A percentile compares a stretch with the other conserved stretches of the same genome.
phyloP scores from a whole-genome alignment of 2,888 invertebrate species.

The Pterobdella sp. region DNA sequence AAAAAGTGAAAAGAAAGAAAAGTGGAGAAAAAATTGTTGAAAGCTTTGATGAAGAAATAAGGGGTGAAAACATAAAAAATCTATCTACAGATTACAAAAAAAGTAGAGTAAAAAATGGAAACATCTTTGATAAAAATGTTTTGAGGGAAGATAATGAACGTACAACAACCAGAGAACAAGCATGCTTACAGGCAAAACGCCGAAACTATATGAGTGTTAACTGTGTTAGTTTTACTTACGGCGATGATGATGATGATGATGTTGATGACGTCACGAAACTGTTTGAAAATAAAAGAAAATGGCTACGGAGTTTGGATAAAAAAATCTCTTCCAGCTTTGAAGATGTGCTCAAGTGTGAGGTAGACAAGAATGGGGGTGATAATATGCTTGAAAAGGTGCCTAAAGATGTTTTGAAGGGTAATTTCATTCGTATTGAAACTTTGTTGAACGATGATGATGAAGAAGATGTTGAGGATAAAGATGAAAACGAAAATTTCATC shows the following conservation, averaged over 20 bases:
- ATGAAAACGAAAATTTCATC: background rate
- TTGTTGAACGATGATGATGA: conserved; percentile 15
- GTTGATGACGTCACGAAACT: too few relatives aligned
- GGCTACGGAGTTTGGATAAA: too few relatives aligned
- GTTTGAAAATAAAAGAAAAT: too few relatives aligned
- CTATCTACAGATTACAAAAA: background rate
- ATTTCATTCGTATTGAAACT: background rate
- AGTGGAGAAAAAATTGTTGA: background rate
- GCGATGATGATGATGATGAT: conserved; percentile 10
- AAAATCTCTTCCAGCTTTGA: too few relatives aligned
- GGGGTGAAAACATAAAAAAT: background rate
- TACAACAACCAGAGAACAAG: background rate
- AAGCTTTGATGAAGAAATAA: background rate
- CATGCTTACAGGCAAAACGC: background rate
- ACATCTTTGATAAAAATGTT: background rate
- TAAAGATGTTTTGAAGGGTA: too few relatives aligned
- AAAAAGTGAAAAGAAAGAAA: background rate
- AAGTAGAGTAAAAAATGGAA: background rate
- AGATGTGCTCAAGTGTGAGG: too few relatives aligned
- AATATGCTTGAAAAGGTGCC: background rate
- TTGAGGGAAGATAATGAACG: background rate
- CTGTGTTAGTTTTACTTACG: conserved; percentile 2
- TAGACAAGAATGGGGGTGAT: background rate
- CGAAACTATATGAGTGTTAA: background rate
- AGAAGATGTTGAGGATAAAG: background rate